Evolutionary conservation across 2,113 vertebrate species (phyloP).

Genomic region (Platysternon megacephalum): DNA sequence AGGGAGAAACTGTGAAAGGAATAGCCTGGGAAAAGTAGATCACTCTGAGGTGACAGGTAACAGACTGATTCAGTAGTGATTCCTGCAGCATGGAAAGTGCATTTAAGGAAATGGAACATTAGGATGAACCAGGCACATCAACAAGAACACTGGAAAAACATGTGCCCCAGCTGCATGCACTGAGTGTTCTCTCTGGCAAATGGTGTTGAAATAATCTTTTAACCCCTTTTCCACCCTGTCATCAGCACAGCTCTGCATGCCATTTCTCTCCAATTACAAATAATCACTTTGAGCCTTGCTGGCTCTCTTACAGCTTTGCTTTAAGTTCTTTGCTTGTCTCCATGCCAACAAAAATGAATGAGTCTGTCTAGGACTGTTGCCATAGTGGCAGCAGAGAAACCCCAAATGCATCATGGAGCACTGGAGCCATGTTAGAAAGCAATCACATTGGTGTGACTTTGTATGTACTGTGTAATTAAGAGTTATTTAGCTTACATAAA

Average conservation of each 20-base stretch:
- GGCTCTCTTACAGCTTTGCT: not conserved
- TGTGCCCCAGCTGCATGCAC: not conserved
- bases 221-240: not conserved
- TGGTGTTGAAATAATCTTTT: constrained; percentile 9
- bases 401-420: not conserved
- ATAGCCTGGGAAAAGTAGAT: not conserved
- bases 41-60: not conserved
- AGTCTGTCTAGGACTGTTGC: not conserved
- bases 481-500: not conserved
- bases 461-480: not conserved
- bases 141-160: not conserved
- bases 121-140: not conserved
- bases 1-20: not conserved
- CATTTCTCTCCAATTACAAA: not conserved
- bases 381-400: constrained; percentile 24
- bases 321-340: not conserved
- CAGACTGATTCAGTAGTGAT: not conserved
- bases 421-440: not conserved
- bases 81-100: not conserved
- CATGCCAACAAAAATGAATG: constrained; percentile 23
- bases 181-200: not conserved
- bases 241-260: not conserved
- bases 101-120: not conserved
- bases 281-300: not conserved
- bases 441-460: not conserved